phyloP scores from a whole-genome alignment of 1,140 invertebrate species.

The Brachionus manjavacas region DNA sequence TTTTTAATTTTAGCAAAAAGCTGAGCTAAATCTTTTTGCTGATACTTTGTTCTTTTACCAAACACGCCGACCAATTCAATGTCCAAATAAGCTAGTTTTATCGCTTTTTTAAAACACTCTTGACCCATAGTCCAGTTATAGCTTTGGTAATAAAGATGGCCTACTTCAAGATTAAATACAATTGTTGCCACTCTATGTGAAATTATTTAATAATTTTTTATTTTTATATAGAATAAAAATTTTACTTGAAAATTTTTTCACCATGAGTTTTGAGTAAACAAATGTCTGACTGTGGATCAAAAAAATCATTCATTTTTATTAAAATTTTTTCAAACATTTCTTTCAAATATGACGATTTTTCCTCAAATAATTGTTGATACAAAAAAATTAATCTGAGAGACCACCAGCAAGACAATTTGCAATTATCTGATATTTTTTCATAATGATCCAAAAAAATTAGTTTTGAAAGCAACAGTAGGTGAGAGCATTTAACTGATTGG shows the following conservation, averaged over 20 bases:
- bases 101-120: slow-evolving; percentile 65
- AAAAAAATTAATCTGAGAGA: slow-evolving; percentile 66
- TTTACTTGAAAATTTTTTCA: slow-evolving; percentile 3
- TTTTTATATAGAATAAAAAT: not conserved
- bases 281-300: not conserved
- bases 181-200: slow-evolving; percentile 50
- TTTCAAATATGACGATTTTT: slow-evolving; percentile 65
- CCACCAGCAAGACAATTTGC: slow-evolving; percentile 66
- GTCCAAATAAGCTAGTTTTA: slow-evolving; percentile 63
- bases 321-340: slow-evolving; percentile 63
- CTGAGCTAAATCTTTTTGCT: slow-evolving; percentile 74
- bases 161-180: slow-evolving; percentile 70
- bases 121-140: slow-evolving; percentile 67
- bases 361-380: slow-evolving; percentile 70
- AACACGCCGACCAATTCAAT: slow-evolving; percentile 67
- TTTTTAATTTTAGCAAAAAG: slow-evolving; percentile 67
- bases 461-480: slow-evolving; percentile 66
- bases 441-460: slow-evolving; percentile 62
- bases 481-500: slow-evolving; percentile 63
- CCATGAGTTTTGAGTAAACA: not conserved
- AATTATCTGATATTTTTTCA: slow-evolving; percentile 50
- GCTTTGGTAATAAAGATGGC: slow-evolving; percentile 70
- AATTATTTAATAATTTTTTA: not conserved
- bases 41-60: slow-evolving; percentile 82
- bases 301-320: slow-evolving; percentile 54